These are phyloP conservation scores for Rhimphoctona megacephalus DNA, from an alignment of 2,888 invertebrate genomes.

Conservation along the genomic window DNA sequence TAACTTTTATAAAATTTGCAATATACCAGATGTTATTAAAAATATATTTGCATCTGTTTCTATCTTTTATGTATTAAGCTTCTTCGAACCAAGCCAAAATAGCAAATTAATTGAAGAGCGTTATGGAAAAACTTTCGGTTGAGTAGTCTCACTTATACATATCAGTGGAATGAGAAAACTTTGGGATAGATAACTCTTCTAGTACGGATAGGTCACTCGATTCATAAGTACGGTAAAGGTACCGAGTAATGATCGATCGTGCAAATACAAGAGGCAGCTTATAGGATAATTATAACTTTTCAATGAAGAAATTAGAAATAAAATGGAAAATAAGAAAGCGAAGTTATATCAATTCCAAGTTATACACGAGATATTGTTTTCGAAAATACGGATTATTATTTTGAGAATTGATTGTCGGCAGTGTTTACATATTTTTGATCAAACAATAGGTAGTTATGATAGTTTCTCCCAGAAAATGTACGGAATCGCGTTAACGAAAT, in stretches of 20 bases:
- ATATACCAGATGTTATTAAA: background rate
- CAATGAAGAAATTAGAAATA: slow-evolving; percentile 31
- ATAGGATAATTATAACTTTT: slow-evolving; percentile 59
- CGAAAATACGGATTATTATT: slow-evolving; percentile 47
- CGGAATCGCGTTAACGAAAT: background rate
- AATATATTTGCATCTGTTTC: background rate
- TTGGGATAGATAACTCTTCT: slow-evolving; percentile 60
- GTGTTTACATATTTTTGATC: slow-evolving; percentile 32
- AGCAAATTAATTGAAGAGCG: slow-evolving; percentile 17
- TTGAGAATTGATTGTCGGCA: slow-evolving; percentile 38
- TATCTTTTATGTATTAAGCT: background rate
- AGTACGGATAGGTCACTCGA: slow-evolving; percentile 49
- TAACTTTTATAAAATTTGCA: background rate
- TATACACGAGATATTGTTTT: slow-evolving; percentile 12
- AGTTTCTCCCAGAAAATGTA: background rate
- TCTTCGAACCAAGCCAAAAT: slow-evolving; percentile 17
- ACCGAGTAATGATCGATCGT: slow-evolving; percentile 64
- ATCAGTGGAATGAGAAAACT: slow-evolving; percentile 61
- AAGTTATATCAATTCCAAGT: background rate
- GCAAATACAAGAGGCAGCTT: slow-evolving; percentile 58
- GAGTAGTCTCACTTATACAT: slow-evolving; percentile 36
- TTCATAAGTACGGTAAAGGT: slow-evolving; percentile 20
- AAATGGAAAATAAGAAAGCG: background rate
- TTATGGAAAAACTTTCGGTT: slow-evolving; percentile 60
- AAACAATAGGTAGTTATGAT: background rate